Base-by-base conservation (phyloP, 2,888 invertebrate genomes). In the Ophion costatus region DNA sequence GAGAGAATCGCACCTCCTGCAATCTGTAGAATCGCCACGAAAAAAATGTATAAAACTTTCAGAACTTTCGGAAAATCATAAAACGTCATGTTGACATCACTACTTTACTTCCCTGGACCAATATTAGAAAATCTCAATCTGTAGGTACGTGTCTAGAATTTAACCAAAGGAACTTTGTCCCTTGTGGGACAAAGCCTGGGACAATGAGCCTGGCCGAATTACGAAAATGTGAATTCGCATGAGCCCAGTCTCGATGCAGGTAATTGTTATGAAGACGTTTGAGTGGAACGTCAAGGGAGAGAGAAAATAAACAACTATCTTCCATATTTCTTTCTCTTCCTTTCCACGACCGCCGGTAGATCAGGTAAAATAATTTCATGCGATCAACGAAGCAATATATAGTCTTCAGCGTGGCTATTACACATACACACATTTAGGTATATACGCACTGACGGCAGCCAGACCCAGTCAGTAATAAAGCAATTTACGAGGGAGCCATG, bases 401-500 rank as follows among this genome's bases (percentile, higher is more conserved):
- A 81, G 45, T 70, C 64, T 33, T 51, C 38, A 67, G 66, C 20
- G 24, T 22, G 51, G 6, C 38, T 38, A 38, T 5, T 38, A 38
- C 38, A 38, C 38, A 38, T 38, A 33, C 33, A 33, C 33, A 5
- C 2, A 38, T 38, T 38, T 7, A 38, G 6, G 9, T 38, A 38
- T 38, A 38, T 20, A 45, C 73, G 29, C 14, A 66, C 66, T 69
- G n/a, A 80, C 80, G 80, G 76, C 76, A 73, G 20, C 20, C 22
- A 20, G 10, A 22, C 79, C 82, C 59, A 20, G 75, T 69, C 82
- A 85, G 82, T 85, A 85, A 85, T 76, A 80, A 67, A 80, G 85
- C 82, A 80, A 76, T 85, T 85, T 85, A 80, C 76, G 71, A 56
- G 67, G 75, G 76, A 67, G 71, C 76, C 80, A 82, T 82, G 82